Evolutionary conservation across 92 coral and sea anemone genomes (phyloP).

Genomic region (Siderastrea siderea): DNA sequence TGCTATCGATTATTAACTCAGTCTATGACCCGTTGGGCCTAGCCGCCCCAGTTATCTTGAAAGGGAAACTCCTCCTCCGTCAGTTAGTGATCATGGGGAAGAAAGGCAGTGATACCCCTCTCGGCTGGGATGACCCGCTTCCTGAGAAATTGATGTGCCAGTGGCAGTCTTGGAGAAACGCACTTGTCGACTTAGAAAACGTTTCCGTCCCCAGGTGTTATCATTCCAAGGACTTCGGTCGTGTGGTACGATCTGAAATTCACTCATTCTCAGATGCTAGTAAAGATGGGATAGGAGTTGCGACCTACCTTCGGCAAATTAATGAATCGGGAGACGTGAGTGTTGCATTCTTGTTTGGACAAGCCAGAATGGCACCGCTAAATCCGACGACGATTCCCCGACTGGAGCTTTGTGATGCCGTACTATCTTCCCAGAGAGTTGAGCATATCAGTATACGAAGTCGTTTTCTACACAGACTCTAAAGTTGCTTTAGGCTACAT

Average conservation of each 20-base stretch:
- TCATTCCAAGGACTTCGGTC: conserved; percentile 38
- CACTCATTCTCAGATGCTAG: conserved; percentile 48
- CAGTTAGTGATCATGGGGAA: no score
- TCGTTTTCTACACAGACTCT: no score
- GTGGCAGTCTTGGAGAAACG: conserved; percentile 13
- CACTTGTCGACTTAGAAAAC: conserved; percentile 19
- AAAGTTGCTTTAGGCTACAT: no score
- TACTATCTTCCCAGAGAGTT: no score
- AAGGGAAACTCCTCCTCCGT: no score
- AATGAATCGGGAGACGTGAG: background rate
- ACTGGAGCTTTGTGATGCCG: no score
- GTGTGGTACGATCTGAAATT: conserved; percentile 14
- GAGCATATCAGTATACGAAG: no score
- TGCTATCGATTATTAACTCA: conserved; percentile 37
- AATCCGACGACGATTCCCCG: no score
- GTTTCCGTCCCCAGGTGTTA: conserved; percentile 25
- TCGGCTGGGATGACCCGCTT: conserved; percentile 60
- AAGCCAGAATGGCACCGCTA: conserved; percentile 7
- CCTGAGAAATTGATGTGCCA: conserved; percentile 16
- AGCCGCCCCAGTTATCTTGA: background rate
- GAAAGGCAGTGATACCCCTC: no score
- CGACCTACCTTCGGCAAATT: conserved; percentile 21
- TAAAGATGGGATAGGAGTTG: conserved; percentile 26
- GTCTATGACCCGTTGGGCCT: conserved; percentile 41
- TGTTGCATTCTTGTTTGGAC: conserved; percentile 26